These are phyloP conservation scores for Trichosurus vulpecula DNA, from an alignment of 2,797 vertebrate species.

Conservation along the genomic window DNA sequence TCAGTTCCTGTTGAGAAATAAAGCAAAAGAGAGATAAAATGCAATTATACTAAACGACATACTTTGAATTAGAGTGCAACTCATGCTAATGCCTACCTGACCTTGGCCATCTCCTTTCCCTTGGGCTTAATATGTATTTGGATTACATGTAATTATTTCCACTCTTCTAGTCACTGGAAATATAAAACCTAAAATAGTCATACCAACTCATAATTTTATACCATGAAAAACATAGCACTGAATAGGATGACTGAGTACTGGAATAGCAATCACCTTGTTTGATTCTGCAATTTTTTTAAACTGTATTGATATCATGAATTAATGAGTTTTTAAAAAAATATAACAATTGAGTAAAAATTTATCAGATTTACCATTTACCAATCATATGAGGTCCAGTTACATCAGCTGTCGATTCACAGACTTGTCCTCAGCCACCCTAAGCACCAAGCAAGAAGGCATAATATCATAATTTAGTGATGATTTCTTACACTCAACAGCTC, in stretches of 20 bases:
- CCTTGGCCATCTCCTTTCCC: not conserved
- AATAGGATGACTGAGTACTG: not conserved
- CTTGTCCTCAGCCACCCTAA: not conserved
- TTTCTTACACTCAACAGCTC: not conserved
- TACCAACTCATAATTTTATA: not conserved
- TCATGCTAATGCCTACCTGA: not conserved
- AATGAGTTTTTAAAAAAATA: not conserved
- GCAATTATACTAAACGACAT: not conserved
- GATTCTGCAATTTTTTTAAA: not conserved
- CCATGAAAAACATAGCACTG: not conserved
- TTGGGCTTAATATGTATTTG: not conserved
- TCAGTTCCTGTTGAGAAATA: slow-evolving; percentile 7
- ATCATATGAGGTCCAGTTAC: not conserved
- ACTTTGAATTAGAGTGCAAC: not conserved
- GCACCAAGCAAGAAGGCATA: not conserved
- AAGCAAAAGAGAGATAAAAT: not conserved
- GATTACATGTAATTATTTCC: not conserved
- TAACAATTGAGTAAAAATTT: not conserved
- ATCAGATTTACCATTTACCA: not conserved
- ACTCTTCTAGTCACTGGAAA: not conserved
- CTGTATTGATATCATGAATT: not conserved
- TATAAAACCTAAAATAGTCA: not conserved
- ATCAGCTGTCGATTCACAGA: not conserved
- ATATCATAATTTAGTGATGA: not conserved
- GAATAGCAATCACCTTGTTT: not conserved